Base-by-base conservation (phyloP, 1,140 invertebrate species). In the Drosophila pectinifera region DNA sequence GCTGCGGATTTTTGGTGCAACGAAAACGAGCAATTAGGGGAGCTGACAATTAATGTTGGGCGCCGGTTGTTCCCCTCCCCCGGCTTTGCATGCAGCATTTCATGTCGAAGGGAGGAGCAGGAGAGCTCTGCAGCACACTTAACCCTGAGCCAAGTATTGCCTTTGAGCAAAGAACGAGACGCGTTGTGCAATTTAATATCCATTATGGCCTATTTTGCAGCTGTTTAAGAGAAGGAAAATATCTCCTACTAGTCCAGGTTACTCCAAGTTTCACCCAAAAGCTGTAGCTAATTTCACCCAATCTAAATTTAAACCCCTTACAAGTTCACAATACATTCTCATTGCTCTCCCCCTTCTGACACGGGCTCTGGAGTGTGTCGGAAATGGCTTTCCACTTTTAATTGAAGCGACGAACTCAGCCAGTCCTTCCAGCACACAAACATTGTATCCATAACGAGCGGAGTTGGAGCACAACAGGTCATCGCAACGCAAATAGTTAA, bases 331-430 rank as follows among this genome's bases (percentile, higher is more conserved):
- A 3, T n/a, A 13, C 18, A 10, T 22, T n/a, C 13, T n/a, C 13
- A 4, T n/a, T n/a, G 26, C 26, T 26, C 26, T 26, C 26, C 1
- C 31, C 13, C 14, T 34, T 34, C 16, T 3, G 4, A 13, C 6
- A 2, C 1, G n/a, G 24, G 41, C 45, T 36, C 38, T 28, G 20
- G 34, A 62, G 54, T 83, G 43, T 80, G 78, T 45, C 38, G 48
- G 45, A 54, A 69, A 54, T 46, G 55, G 54, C 74, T 68, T 82
- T 82, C 48, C 65, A 49, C 74, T 82, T 81, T 81, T 83, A 78
- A 82, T 82, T 82, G 69, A 82, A 18, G 48, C 36, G 39, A 48
- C 20, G 20, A 43, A 24, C 39, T 26, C 6, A 14, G 45, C 34
- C 42, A 39, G 61, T 10, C 20, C 41, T 65, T 31, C 22, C 58